Evolutionary conservation across 2,888 invertebrate genomes (phyloP), one percentile per base, ranked within the genome.

Genomic region (Polyploca ridens): DNA sequence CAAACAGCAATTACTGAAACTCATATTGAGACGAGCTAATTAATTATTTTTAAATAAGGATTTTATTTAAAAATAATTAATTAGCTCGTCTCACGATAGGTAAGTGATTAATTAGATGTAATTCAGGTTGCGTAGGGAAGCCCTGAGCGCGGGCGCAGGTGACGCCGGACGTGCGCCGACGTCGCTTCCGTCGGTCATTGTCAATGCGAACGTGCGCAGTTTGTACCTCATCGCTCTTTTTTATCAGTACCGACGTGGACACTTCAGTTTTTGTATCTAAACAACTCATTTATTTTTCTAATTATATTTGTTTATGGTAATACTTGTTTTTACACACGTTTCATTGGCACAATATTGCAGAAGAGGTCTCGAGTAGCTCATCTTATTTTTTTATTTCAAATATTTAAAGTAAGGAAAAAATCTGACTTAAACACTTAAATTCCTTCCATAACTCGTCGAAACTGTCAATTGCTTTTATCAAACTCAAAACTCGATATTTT

Each of bases 111-210:
- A 64, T 68, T 68, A 64, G 58, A 68, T 62, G 65, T 65, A 65
- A 68, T 81, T 81, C 80, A 79, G 76, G 75, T 71, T 74, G 76
- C 81, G 76, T 78, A 77, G 75, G 74, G 79, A 81, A 78, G 78
- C 74, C 75, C 73, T 78, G 76, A 72, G 68, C 77, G 76, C 83
- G 79, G 83, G 82, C 82, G 82, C 85, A 83, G 83, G 79, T 74
- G 79, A 69, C 64, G 66, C 69, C 35, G 74, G 77, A 73, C 64
- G 68, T 64, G 62, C 67, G 73, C 67, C 69, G 73, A 64, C 67
- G 73, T 68, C 76, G 76, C 82, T 86, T 90, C 89, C 90, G 86
- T 69, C 76, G 76, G 75, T 81, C 83, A 83, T 84, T 83, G 83
- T 82, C 72, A 75, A 70, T 66, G 66, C 64, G 76, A 69, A 83